phyloP scores from a whole-genome alignment of 2,113 vertebrate genomes.

The Poeciliopsis retropinna region DNA sequence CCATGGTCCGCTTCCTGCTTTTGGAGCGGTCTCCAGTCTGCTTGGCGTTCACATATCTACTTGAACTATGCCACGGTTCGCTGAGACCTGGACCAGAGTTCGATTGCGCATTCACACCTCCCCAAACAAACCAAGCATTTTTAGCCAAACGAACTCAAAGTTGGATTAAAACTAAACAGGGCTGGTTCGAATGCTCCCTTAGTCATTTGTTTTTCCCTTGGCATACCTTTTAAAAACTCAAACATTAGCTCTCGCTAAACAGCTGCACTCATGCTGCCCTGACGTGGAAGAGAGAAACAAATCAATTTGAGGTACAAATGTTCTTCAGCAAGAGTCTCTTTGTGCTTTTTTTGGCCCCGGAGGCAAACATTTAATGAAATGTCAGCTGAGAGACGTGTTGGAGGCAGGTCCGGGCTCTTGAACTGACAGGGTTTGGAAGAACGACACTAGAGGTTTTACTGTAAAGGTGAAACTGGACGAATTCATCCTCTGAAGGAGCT shows the following conservation, averaged over 20 bases:
- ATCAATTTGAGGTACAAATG: slow-evolving; percentile 22
- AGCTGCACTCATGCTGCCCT: slow-evolving; percentile 25
- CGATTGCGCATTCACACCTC: no score
- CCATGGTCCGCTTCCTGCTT: no score
- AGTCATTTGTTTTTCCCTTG: not conserved
- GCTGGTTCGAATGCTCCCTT: no score
- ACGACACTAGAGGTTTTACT: not conserved
- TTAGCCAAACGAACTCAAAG: no score
- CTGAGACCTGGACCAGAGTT: no score
- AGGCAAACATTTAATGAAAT: slow-evolving; percentile 39
- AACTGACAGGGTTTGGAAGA: slow-evolving; percentile 1
- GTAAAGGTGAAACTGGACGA: not conserved
- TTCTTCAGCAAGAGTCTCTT: slow-evolving; percentile 3
- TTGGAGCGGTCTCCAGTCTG: no score
- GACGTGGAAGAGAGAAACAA: slow-evolving; percentile 1
- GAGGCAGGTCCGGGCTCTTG: slow-evolving; percentile 2
- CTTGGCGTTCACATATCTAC: no score
- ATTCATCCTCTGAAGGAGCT: slow-evolving; percentile 3
- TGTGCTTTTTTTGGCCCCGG: not conserved
- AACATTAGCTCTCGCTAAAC: slow-evolving; percentile 1
- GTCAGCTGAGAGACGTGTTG: slow-evolving; percentile 6
- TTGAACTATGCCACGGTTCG: no score
- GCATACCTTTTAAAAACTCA: not conserved
- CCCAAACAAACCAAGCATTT: no score
- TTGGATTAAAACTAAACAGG: no score